Base-by-base conservation (phyloP, 2,113 vertebrate species). In the Antechinus flavipes region DNA sequence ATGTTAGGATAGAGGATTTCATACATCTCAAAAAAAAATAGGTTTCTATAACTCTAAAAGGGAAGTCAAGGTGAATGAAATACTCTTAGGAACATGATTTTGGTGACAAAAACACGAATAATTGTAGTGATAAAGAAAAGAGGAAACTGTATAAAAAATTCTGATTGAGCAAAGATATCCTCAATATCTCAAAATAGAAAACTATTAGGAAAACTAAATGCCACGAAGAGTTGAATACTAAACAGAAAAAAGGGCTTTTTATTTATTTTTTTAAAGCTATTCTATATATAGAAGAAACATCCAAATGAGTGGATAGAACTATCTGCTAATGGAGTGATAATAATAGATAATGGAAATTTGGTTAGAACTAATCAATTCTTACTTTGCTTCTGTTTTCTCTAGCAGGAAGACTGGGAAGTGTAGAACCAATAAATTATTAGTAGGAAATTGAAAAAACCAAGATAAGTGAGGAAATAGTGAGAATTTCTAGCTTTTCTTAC, bases 361-460 rank as follows among this genome's bases (percentile, higher is more conserved):
- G 68, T 68, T 61, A 76, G 68, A 42, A 76, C 68, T 76, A n/a
- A 14, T 76, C 35, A 76, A 42, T 76, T 76, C 35, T 76, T 76
- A n/a, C 16, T 76, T 76, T 76, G 68, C 68, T 76, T 76, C 68
- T 76, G 68, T 76, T 76, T 76, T n/a, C 68, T 76, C 35, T 76
- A 76, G 16, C 35, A 76, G 35, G 68, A 16, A n/a, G 35, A 76
- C 68, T n/a, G 68, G 16, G 68, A 76, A 76, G 35, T n/a, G 22
- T n/a, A 76, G 35, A 76, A 76, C 1, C 22, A 76, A 76, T 35
- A 68, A 76, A 76, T n/a, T 14, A 76, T 76, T 42, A n/a, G n/a
- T 22, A 22, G 35, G 68, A 16, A n/a, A 19, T 76, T n/a, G 68
- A 76, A 42, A 61, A 76, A 94, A 19, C 91, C 93, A 97, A 94